Evolutionary conservation across 1,140 invertebrate species (phyloP).

Genomic region (Cyrtorhinus lividipennis): DNA sequence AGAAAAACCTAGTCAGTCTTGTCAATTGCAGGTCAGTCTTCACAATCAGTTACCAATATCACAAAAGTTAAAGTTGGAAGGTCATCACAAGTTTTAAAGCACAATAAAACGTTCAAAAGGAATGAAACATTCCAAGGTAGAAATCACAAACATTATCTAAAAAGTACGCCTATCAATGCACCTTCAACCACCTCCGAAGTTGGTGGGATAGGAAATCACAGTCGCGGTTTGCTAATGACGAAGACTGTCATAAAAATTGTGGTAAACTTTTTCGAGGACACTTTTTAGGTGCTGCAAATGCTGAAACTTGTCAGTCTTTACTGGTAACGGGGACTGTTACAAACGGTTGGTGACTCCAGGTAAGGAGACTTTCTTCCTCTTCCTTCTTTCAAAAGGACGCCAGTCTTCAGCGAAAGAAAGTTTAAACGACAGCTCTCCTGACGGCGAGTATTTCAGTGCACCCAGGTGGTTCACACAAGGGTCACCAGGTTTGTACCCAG

Average conservation of each 20-base stretch:
- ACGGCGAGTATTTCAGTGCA: not conserved
- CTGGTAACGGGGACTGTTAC: not conserved
- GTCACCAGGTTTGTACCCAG: constrained; percentile 17
- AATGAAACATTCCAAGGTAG: too few relatives aligned
- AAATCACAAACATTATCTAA: too few relatives aligned
- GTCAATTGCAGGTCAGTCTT: too few relatives aligned
- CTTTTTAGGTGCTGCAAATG: not conserved
- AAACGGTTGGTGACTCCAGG: not conserved
- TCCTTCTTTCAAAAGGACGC: not conserved
- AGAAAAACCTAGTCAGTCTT: too few relatives aligned
- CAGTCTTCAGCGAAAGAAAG: not conserved
- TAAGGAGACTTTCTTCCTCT: not conserved
- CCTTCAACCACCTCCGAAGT: too few relatives aligned
- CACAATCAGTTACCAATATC: too few relatives aligned
- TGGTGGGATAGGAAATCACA: too few relatives aligned
- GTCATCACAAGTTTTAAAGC: too few relatives aligned
- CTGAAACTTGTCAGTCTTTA: not conserved
- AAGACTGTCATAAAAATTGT: not conserved
- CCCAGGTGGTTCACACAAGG: not conserved
- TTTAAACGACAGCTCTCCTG: not conserved
- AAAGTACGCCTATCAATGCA: too few relatives aligned
- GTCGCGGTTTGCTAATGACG: too few relatives aligned
- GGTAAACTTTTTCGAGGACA: not conserved
- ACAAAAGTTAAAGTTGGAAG: too few relatives aligned
- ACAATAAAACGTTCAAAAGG: too few relatives aligned